Conservation (phyloP, 2,113 vertebrate genomes). For the Cyanoramphus novaezelandiae region DNA sequence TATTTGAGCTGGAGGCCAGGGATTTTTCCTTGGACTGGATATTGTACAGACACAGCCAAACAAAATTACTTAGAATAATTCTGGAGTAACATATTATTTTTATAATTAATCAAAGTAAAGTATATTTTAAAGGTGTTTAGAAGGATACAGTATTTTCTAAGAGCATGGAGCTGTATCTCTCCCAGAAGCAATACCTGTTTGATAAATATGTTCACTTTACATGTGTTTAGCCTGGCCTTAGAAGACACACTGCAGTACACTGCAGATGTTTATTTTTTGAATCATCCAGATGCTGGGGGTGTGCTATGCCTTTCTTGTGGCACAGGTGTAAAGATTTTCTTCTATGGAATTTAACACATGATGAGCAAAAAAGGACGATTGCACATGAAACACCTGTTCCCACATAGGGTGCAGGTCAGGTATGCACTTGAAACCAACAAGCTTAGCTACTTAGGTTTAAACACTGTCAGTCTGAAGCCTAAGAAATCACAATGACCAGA, state of each 20-base stretch:
- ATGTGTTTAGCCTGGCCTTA: not conserved
- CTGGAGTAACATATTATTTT: fast-evolving
- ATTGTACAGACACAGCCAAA: not conserved
- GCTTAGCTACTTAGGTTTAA: not conserved
- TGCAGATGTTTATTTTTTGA: not conserved
- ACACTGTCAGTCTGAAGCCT: not conserved
- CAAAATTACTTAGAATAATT: not conserved
- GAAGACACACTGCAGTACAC: not conserved
- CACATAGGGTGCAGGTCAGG: not conserved
- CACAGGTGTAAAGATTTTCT: not conserved
- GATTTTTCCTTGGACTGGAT: not conserved
- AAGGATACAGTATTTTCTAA: not conserved
- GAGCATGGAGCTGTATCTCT: not conserved
- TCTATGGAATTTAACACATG: not conserved
- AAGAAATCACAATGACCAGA: not conserved
- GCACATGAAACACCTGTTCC: not conserved
- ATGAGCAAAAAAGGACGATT: not conserved
- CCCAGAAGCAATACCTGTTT: not conserved
- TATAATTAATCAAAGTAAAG: not conserved
- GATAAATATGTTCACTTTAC: not conserved
- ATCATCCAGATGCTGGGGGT: not conserved
- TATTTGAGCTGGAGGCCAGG: not conserved
- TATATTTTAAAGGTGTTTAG: not conserved
- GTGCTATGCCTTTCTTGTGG: not conserved
- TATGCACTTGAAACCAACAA: not conserved